Percentiles rank a stretch among this genome's conserved stretches.
phyloP scores from a whole-genome alignment of 2,113 vertebrate genomes.

The Eulemur macaco region DNA sequence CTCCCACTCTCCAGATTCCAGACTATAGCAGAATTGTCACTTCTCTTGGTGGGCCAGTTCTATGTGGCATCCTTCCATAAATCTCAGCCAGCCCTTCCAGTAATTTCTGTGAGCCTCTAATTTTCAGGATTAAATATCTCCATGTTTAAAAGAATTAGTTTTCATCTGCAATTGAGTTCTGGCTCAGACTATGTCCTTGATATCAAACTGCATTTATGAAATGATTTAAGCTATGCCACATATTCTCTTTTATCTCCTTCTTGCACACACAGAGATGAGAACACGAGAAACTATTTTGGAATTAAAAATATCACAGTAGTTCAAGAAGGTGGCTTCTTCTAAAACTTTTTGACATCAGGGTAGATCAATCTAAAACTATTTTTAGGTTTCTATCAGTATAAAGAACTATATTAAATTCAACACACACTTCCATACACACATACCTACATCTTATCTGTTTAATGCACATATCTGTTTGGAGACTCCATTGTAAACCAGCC shows the following conservation, averaged over 20 bases:
- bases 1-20: not conserved
- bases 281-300: not conserved
- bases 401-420: not conserved
- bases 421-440: not conserved
- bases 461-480: not conserved
- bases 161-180: not conserved
- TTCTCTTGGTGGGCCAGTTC: not conserved
- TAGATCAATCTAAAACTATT: not conserved
- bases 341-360: not conserved
- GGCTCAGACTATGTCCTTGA: not conserved
- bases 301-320: not conserved
- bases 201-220: not conserved
- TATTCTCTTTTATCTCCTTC: not conserved
- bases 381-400: not conserved
- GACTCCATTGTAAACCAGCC: rapidly evolving
- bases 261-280: not conserved
- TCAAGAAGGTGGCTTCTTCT: not conserved
- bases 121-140: not conserved
- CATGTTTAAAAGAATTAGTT: conserved; percentile 12
- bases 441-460: not conserved
- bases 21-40: not conserved
- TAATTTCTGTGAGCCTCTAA: not conserved
- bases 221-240: not conserved
- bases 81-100: not conserved
- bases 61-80: not conserved